Percentiles rank a stretch among this genome's conserved stretches.
Evolutionary conservation across 2,113 vertebrate genomes (phyloP).

Genomic region (Hippocampus abdominalis): DNA sequence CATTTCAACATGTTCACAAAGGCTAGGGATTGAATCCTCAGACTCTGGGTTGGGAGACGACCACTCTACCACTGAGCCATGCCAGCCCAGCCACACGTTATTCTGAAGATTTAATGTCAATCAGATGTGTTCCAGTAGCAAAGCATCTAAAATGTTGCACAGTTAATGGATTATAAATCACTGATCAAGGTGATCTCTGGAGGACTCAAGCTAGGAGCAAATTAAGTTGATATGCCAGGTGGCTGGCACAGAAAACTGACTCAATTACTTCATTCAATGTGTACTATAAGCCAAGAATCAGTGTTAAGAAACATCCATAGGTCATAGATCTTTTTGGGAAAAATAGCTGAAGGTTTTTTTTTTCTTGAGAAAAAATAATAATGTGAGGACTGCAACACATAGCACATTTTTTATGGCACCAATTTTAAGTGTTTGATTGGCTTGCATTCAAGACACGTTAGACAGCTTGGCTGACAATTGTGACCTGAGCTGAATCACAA

Average conservation of each 20-base stretch:
- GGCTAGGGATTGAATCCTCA: too few relatives aligned
- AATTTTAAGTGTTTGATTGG: background rate
- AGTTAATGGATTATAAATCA: background rate
- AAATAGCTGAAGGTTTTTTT: background rate
- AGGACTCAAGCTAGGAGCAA: background rate
- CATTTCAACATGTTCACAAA: too few relatives aligned
- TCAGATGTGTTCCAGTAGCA: background rate
- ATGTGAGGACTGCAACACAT: background rate
- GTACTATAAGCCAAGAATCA: background rate
- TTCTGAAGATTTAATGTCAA: background rate
- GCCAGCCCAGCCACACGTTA: background rate
- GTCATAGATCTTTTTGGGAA: background rate
- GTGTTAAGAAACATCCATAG: background rate
- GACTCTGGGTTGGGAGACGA: too few relatives aligned
- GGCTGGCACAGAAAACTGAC: background rate
- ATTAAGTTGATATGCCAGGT: background rate
- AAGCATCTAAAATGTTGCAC: background rate
- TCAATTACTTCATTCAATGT: background rate
- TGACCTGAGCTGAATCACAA: constrained; percentile 7
- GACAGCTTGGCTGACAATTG: background rate
- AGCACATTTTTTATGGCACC: background rate
- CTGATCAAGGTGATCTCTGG: background rate
- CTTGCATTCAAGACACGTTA: constrained; percentile 1
- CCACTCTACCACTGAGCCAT: too few relatives aligned
- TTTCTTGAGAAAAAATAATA: background rate